Base-by-base conservation (phyloP, 2,113 vertebrate species). In the Sylvilagus bachmani region DNA sequence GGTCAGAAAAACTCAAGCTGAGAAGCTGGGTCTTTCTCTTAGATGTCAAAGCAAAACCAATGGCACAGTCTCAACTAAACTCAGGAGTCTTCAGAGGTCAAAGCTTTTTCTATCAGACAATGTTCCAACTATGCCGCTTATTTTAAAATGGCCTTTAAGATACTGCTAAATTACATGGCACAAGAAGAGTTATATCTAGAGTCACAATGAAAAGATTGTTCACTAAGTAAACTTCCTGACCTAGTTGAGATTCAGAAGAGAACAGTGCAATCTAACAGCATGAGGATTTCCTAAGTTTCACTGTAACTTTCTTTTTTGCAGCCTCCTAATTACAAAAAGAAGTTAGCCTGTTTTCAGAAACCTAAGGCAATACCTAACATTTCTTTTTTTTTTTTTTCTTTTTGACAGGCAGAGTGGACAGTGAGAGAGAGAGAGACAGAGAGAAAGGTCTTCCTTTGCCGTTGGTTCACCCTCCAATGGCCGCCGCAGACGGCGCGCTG, bases 41-140 rank as follows among this genome's bases (percentile, higher is more conserved):
- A 90, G 55, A 73, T 73, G n/a, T 67, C 51, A 79, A 31, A 86
- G 64, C 69, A 96, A 58, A 94, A 93, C 66, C 16, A 62, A 69
- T 64, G 25, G 31, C 62, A 95, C 5, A 19, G 19, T 29, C 62
- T 78, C n/a, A 93, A 61, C 27, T 80, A 29, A 90, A 87, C 21
- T 74, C 11, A 84, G 77, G 44, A 81, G 11, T 55, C 21, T 89
- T 83, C 51, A 83, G 31, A 75, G 66, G 31, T 44, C 62, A 93
- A 85, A 61, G 61, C 21, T 89, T 13, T 73, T 89, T 79, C 44
- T 93, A 69, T 62, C 22, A 78, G 12, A 92, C 19, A 31, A 86
- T 6, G 3, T 58, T 44, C 75, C 24, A 93, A 25, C 64, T 70
- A 55, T 2, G 4, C 16, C 86, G 67, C 36, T 86, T 89, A 2